These are phyloP conservation scores for Pocillopora damicornis DNA, from an alignment of 64 coral and sea anemone genomes.

Conservation along the genomic window DNA sequence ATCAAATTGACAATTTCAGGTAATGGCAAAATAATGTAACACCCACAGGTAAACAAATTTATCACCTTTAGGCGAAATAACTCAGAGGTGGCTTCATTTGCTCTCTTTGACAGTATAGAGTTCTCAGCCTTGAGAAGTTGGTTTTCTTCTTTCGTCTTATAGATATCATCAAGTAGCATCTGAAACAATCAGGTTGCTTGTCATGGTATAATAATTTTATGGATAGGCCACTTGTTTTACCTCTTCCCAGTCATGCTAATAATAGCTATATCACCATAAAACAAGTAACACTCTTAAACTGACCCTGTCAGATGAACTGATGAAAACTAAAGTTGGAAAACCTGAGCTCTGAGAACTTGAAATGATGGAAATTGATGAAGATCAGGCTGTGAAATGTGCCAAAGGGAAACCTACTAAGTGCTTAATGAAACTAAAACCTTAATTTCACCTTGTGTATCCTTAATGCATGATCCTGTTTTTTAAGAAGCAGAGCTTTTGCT, in stretches of 20 bases:
- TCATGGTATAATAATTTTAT: not conserved
- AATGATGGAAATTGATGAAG: not conserved
- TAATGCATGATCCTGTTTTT: slow-evolving; percentile 11
- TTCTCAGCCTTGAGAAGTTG: slow-evolving; percentile 41
- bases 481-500: slow-evolving; percentile 13
- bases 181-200: not conserved
- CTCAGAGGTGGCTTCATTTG: slow-evolving; percentile 50
- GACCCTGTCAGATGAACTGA: too few relatives aligned
- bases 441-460: slow-evolving; percentile 16
- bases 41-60: not conserved
- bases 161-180: slow-evolving; percentile 54
- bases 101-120: slow-evolving; percentile 24
- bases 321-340: too few relatives aligned
- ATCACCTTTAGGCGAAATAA: slow-evolving; percentile 50
- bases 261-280: too few relatives aligned
- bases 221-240: too few relatives aligned
- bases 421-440: not conserved
- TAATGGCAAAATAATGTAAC: too few relatives aligned
- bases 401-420: too few relatives aligned
- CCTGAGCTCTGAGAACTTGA: not conserved
- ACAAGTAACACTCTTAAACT: too few relatives aligned
- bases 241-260: too few relatives aligned
- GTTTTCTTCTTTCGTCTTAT: slow-evolving; percentile 25
- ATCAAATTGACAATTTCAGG: too few relatives aligned
- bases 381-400: too few relatives aligned